These are phyloP conservation scores for Biston betularia DNA, from an alignment of 2,888 invertebrate genomes.

Conservation along the genomic window DNA sequence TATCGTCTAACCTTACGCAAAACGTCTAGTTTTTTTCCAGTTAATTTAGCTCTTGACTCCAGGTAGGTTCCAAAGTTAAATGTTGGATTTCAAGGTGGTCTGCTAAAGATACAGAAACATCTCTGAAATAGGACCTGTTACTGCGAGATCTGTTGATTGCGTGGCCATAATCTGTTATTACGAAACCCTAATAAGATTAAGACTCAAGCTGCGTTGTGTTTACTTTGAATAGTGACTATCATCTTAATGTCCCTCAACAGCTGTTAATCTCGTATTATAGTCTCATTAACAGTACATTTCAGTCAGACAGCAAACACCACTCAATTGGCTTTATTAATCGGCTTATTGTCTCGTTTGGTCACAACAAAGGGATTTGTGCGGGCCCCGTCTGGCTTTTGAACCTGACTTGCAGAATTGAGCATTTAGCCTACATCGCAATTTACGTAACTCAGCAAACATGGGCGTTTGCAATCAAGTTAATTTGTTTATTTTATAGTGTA, in stretches of 20 bases:
- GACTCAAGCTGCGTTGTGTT: background rate
- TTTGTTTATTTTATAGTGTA: too few species aligned
- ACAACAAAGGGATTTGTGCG: slow-evolving; percentile 16
- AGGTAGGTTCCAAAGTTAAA: too few species aligned
- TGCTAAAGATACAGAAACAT: too few species aligned
- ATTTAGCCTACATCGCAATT: background rate
- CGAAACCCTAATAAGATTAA: background rate
- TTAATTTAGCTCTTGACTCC: too few species aligned
- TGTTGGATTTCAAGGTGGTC: too few species aligned
- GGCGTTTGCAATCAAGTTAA: background rate
- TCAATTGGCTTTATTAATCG: slow-evolving; percentile 10
- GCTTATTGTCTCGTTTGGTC: slow-evolving; percentile 17
- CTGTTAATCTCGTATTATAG: background rate
- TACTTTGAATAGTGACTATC: background rate
- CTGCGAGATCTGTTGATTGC: too few species aligned
- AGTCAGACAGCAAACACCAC: slow-evolving; percentile 7
- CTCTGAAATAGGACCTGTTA: too few species aligned
- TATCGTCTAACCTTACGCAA: too few species aligned
- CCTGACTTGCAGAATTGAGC: slow-evolving; percentile 16
- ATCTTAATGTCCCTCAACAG: background rate
- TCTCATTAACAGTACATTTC: background rate
- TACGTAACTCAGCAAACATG: slow-evolving; percentile 1
- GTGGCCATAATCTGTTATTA: too few species aligned
- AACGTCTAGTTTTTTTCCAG: too few species aligned
- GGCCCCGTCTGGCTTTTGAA: slow-evolving; percentile 29